These are phyloP conservation scores for Catalaphyllia jardinei DNA, from an alignment of 64 coral and sea anemone species.

Conservation along the genomic window DNA sequence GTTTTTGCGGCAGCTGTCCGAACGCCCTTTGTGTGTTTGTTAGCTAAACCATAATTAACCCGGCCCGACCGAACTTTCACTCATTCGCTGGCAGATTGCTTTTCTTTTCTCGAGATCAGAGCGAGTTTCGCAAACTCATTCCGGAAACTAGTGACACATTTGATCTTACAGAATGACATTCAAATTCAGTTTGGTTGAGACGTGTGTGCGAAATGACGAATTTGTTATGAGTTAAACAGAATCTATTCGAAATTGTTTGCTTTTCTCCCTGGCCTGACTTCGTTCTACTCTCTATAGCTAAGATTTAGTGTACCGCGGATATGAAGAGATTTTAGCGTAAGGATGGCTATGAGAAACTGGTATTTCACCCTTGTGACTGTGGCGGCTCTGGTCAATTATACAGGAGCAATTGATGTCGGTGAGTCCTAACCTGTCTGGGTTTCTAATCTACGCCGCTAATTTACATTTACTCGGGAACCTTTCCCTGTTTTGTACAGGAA, in stretches of 20 bases:
- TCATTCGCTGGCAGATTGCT: neutral
- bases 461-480: conserved; percentile 5
- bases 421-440: conserved; percentile 1
- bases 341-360: neutral
- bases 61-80: neutral
- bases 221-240: conserved; percentile 4
- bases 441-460: conserved; percentile 12
- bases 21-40: neutral
- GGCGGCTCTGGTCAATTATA: neutral
- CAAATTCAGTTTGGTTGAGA: neutral
- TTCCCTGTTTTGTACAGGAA: neutral
- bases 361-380: neutral
- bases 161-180: neutral
- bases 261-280: neutral
- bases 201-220: neutral
- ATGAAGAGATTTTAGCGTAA: neutral
- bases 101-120: neutral
- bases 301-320: neutral
- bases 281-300: too few species aligned
- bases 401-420: neutral
- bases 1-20: neutral
- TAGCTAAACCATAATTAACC: conserved; percentile 11
- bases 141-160: conserved; percentile 28
- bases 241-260: neutral
- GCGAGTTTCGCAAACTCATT: neutral